These are phyloP conservation scores for Lasioglossum villosulum DNA, from an alignment of 2,888 invertebrate genomes.

Conservation along the genomic window DNA sequence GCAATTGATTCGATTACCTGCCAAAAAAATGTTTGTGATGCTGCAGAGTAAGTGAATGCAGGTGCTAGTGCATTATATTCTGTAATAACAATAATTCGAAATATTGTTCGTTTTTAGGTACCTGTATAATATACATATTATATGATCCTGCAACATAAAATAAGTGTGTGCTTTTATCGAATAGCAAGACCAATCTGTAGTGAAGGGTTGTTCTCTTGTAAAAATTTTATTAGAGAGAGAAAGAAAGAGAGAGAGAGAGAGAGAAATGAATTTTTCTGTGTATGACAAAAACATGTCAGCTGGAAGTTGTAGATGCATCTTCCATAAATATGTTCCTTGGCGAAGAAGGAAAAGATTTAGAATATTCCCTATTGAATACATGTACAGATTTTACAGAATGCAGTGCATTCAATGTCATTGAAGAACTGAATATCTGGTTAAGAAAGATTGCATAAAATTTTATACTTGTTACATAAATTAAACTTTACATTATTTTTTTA, in stretches of 20 bases:
- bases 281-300: slow-evolving; percentile 92
- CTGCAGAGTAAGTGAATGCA: slow-evolving; percentile 92
- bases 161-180: slow-evolving; percentile 93
- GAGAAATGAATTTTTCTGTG: slow-evolving; percentile 96
- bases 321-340: slow-evolving; percentile 89
- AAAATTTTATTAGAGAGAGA: slow-evolving; percentile 94
- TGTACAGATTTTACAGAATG: slow-evolving; percentile 90
- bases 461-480: slow-evolving; percentile 53
- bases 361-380: slow-evolving; percentile 90
- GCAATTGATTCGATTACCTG: slow-evolving; percentile 95
- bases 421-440: slow-evolving; percentile 90
- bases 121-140: slow-evolving; percentile 93
- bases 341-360: slow-evolving; percentile 92
- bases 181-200: slow-evolving; percentile 96
- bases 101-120: slow-evolving; percentile 85
- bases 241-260: too few relatives aligned
- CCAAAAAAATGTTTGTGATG: slow-evolving; percentile 95
- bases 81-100: slow-evolving; percentile 39
- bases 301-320: slow-evolving; percentile 90
- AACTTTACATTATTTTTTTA: background rate
- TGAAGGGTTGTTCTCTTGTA: slow-evolving; percentile 93
- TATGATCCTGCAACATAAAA: slow-evolving; percentile 89
- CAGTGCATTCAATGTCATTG: slow-evolving; percentile 87
- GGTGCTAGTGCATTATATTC: background rate
- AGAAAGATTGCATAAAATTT: slow-evolving; percentile 82